phyloP scores from a whole-genome alignment of 2,888 invertebrate genomes.

The Lithodes maja region DNA sequence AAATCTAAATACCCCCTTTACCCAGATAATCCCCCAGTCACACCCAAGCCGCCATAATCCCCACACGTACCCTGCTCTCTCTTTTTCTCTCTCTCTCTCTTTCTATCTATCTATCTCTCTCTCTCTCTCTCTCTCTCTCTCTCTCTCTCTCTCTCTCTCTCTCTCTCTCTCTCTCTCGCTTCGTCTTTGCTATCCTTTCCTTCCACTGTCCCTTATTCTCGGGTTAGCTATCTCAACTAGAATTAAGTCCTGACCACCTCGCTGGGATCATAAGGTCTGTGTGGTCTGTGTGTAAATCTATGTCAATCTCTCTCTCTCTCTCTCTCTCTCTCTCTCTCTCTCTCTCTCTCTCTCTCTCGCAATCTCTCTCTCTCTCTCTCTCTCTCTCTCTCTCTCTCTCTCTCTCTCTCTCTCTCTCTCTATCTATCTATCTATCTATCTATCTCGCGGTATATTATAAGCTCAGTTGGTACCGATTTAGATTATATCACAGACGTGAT shows the following conservation, averaged over 20 bases:
- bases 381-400: background rate
- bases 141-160: background rate
- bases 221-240: no score
- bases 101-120: background rate
- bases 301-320: no score
- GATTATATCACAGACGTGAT: no score
- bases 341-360: background rate
- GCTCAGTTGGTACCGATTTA: no score
- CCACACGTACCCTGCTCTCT: background rate
- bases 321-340: conserved; percentile 7
- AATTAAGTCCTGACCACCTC: no score
- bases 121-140: background rate
- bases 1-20: no score
- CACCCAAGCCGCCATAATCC: background rate
- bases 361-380: background rate
- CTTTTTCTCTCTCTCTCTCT: background rate
- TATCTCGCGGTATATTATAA: background rate
- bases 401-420: background rate
- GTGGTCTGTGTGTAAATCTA: no score
- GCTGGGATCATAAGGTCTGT: no score
- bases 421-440: background rate
- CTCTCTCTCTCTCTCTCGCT: background rate
- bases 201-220: no score
- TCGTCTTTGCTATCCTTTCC: background rate
- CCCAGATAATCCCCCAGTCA: background rate